These are phyloP conservation scores for Taurulus bubalis DNA, from an alignment of 2,113 vertebrate genomes.

Conservation along the genomic window DNA sequence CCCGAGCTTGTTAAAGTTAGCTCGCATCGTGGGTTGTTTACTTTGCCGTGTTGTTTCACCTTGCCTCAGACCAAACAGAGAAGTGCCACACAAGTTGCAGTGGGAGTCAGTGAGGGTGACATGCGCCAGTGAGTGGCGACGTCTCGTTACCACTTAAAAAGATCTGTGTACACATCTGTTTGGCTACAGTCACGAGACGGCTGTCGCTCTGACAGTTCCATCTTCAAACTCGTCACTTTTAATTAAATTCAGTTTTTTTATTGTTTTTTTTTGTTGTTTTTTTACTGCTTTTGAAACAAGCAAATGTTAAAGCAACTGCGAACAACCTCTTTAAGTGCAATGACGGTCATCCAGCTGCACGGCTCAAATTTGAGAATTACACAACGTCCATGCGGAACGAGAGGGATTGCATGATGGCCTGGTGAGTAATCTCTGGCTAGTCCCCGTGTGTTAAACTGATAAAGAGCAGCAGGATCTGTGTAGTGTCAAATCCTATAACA, in stretches of 20 bases:
- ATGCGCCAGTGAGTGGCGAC: constrained; percentile 45
- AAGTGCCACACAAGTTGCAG: constrained; percentile 69
- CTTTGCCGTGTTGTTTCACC: constrained; percentile 68
- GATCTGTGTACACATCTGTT: constrained; percentile 54
- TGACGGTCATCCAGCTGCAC: constrained; percentile 48
- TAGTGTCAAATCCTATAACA: constrained; percentile 59
- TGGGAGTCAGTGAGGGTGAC: constrained; percentile 41
- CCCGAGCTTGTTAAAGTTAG: constrained; percentile 58
- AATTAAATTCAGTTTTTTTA: neutral
- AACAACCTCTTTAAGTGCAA: constrained; percentile 22
- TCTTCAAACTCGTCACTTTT: neutral
- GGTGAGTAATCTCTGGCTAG: constrained; percentile 71
- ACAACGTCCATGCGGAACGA: constrained; percentile 26
- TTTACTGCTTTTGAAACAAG: constrained; percentile 14
- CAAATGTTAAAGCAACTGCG: constrained; percentile 20
- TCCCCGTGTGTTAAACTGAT: constrained; percentile 72
- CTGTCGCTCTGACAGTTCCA: constrained; percentile 18
- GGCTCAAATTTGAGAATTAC: constrained; percentile 40
- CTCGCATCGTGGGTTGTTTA: constrained; percentile 49
- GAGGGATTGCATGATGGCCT: constrained; percentile 63
- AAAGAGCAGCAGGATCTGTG: constrained; percentile 70
- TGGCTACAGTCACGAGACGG: constrained; percentile 31
- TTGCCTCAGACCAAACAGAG: constrained; percentile 62
- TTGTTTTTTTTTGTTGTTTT: neutral
- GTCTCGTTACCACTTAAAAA: constrained; percentile 54